Evolutionary conservation across 64 coral and sea anemone species (phyloP).

Genomic region (Cladopsammia gracilis): DNA sequence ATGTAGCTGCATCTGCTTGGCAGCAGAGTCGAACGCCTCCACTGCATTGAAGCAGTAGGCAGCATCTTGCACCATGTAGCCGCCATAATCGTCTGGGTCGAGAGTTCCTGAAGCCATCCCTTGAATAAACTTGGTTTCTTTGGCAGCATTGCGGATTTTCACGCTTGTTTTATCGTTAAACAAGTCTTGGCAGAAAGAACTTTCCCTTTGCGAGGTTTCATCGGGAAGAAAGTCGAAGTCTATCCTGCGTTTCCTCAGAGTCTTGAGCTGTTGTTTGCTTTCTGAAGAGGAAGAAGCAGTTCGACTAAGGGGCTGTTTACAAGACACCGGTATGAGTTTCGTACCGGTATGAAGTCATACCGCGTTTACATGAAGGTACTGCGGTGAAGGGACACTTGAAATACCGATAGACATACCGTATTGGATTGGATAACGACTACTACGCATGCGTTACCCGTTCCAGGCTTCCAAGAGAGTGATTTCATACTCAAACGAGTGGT

Average conservation of each 20-base stretch:
- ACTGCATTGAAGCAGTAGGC: conserved; percentile 73
- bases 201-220: not conserved
- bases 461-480: no score
- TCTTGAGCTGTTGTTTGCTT: no score
- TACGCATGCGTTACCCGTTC: no score
- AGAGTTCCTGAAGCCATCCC: conserved; percentile 52
- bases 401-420: no score
- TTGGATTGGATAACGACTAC: no score
- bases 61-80: conserved; percentile 80
- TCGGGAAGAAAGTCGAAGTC: not conserved
- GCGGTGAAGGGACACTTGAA: no score
- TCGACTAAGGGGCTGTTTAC: no score
- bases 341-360: no score
- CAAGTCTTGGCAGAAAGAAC: conserved; percentile 24
- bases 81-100: conserved; percentile 55
- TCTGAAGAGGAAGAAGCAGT: no score
- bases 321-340: no score
- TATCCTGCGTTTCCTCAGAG: not conserved
- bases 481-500: no score
- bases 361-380: no score
- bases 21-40: conserved; percentile 33
- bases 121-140: conserved; percentile 49
- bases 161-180: conserved; percentile 24
- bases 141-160: conserved; percentile 29
- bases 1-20: not conserved